Percentiles rank a stretch among this genome's conserved stretches.
Evolutionary conservation across 2,113 vertebrate species (phyloP).

Genomic region (Chaetops frenatus): DNA sequence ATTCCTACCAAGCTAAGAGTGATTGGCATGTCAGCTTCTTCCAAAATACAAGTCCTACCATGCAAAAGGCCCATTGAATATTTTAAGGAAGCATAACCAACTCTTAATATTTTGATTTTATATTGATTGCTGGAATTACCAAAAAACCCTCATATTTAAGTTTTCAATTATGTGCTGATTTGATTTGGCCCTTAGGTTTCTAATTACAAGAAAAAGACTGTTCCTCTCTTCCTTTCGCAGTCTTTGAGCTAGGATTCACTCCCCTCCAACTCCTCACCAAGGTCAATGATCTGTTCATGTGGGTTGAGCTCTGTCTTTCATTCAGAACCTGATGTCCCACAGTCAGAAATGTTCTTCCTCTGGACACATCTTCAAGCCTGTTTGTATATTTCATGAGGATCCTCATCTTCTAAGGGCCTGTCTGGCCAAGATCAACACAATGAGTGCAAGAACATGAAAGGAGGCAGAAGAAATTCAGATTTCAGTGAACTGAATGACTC

Average conservation of each 20-base stretch:
- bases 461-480: neutral
- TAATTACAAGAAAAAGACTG: neutral
- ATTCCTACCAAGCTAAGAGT: neutral
- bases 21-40: neutral
- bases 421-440: neutral
- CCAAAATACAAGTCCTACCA: neutral
- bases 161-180: neutral
- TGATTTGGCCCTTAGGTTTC: neutral
- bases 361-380: neutral
- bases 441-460: accelerated
- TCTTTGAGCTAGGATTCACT: neutral
- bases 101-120: neutral
- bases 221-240: neutral
- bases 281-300: neutral
- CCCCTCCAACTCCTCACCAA: neutral
- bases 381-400: neutral
- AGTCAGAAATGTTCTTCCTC: neutral
- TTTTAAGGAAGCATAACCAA: neutral
- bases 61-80: neutral
- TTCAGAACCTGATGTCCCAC: neutral
- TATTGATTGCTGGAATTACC: neutral
- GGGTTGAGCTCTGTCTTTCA: accelerated
- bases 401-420: neutral
- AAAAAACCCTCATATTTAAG: neutral
- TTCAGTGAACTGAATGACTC: neutral